These are phyloP conservation scores for Venturia canescens DNA, from an alignment of 1,140 invertebrate species.

Conservation along the genomic window DNA sequence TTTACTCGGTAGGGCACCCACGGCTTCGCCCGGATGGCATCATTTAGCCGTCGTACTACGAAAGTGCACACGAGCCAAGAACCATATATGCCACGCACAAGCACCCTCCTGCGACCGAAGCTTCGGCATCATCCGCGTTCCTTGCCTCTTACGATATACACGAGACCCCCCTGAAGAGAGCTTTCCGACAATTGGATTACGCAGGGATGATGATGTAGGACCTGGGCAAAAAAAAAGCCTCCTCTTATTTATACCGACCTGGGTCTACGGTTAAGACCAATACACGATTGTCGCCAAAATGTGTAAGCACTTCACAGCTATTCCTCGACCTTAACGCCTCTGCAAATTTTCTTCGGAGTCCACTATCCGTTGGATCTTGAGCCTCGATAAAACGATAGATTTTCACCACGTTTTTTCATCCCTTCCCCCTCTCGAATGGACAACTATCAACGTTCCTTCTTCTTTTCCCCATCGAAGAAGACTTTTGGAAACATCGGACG, in stretches of 20 bases:
- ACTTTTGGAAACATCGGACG: neutral
- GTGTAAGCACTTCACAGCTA: neutral
- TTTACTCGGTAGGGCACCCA: slow-evolving; percentile 14
- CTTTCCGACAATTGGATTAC: slow-evolving; percentile 45
- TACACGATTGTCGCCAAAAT: neutral
- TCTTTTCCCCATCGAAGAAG: neutral
- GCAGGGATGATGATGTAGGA: slow-evolving; percentile 41
- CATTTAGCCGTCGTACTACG: slow-evolving; percentile 43
- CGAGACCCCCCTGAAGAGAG: slow-evolving; percentile 36
- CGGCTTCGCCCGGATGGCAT: slow-evolving; percentile 29
- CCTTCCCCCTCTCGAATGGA: neutral
- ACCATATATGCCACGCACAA: slow-evolving; percentile 16
- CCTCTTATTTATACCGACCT: neutral
- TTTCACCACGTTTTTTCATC: slow-evolving; percentile 9
- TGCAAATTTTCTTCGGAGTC: neutral
- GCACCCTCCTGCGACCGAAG: slow-evolving; percentile 32
- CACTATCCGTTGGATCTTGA: neutral
- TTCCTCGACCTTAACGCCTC: neutral
- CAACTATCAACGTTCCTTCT: neutral
- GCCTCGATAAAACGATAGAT: slow-evolving; percentile 7
- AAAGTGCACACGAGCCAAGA: slow-evolving; percentile 44
- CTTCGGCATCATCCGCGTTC: neutral
- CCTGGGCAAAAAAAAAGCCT: slow-evolving; percentile 7
- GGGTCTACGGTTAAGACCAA: neutral
- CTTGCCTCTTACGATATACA: slow-evolving; percentile 27